Evolutionary conservation across 2,113 vertebrate species (phyloP), one percentile per base, ranked within the genome.

Genomic region (Mormyrus iriodes): DNA sequence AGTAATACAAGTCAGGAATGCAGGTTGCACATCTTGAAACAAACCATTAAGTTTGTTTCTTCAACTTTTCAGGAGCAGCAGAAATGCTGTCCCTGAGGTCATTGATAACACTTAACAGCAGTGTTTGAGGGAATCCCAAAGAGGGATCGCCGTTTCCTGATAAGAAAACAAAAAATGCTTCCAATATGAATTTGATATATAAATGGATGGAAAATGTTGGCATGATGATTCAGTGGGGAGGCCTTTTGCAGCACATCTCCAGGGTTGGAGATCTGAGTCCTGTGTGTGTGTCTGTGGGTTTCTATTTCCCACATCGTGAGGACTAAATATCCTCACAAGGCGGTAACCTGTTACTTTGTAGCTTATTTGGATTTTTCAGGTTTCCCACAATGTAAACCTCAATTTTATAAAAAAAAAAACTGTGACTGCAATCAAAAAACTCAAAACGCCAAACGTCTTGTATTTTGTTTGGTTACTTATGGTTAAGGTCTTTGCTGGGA

Each of bases 1-100:
- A 85, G 52, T 65, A 89, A 52, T 65, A 49, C 21, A 89, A 89
- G 88, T 89, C 51, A 44, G n/a, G 17, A 83, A 83, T 88, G 73
- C 44, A 21, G 35, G 65, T 82, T 27, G 69, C 17, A 44, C 19
- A 55, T 46, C 27, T 48, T 35, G 13, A 89, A 61, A 42, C 49
- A 83, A 85, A 53, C 61, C 44, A 88, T 19, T 27, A 55, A 86
- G 85, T 86, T 86, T 52, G 85, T 86, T 86, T 52, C 44, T 39
- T 86, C 27, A 39, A 48, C 44, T 85, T 48, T 85, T 48, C 8
- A 48, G 19, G 83, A 27, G 83, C 27, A 48, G 24, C 24, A 17
- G 46, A 51, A 85, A 27, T 49, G 24, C 46, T 44, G 83, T 24
- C 5, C n/a, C 2, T 17, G 48, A 85, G 48, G 48, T 27, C 44